Conservation (phyloP, 2,888 invertebrate species). For the Drosophila emarginata region DNA sequence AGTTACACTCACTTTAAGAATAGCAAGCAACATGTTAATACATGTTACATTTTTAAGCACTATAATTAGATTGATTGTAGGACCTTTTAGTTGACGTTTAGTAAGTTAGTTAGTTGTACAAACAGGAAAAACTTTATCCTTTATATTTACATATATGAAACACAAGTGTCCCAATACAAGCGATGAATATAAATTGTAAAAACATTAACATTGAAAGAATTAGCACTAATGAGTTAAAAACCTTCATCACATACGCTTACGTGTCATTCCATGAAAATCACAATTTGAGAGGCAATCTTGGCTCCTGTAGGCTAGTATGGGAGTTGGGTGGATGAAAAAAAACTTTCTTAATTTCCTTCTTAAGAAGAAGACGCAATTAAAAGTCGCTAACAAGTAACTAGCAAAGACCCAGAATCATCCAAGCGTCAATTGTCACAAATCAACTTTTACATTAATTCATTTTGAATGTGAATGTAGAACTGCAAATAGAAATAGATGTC, state of each 20-base stretch:
- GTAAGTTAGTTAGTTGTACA: too few species aligned
- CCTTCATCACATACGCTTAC: neutral
- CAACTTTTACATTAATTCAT: slow-evolving; percentile 72
- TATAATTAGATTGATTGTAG: too few species aligned
- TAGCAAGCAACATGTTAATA: too few species aligned
- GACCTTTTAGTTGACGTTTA: too few species aligned
- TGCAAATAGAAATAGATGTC: neutral
- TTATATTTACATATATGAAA: too few species aligned
- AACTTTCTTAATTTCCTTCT: slow-evolving; percentile 70
- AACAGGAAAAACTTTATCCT: too few species aligned
- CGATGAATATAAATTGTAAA: neutral
- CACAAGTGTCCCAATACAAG: too few species aligned
- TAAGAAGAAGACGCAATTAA: slow-evolving; percentile 59
- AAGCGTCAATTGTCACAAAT: slow-evolving; percentile 72
- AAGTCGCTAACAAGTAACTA: slow-evolving; percentile 49
- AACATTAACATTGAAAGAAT: neutral
- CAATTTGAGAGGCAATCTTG: too few species aligned
- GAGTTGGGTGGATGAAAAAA: neutral
- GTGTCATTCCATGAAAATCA: neutral
- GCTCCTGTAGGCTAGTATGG: neutral
- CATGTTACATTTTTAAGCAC: too few species aligned
- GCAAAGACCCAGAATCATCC: slow-evolving; percentile 37
- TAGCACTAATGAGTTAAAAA: slow-evolving; percentile 2
- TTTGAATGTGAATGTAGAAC: slow-evolving; percentile 31
- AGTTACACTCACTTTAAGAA: too few species aligned